Evolutionary conservation across 2,113 vertebrate species (phyloP).

Genomic region (Mesitornis unicolor): DNA sequence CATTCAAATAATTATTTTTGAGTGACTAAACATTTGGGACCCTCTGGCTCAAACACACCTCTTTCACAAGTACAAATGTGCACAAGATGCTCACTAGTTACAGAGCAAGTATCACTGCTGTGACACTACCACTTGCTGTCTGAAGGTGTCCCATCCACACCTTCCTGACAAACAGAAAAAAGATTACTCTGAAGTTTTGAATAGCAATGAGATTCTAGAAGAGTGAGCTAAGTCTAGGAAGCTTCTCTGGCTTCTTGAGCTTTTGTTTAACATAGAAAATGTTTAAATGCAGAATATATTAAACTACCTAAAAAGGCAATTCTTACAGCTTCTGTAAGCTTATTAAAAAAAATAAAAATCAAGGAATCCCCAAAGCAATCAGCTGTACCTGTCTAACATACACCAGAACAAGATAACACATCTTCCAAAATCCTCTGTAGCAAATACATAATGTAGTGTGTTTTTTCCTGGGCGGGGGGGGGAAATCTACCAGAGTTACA

Average conservation of each 20-base stretch:
- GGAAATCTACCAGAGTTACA: neutral
- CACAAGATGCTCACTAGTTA: neutral
- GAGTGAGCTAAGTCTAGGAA: neutral
- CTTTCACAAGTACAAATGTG: neutral
- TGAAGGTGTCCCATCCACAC: rapidly evolving
- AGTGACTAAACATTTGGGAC: neutral
- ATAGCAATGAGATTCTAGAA: neutral
- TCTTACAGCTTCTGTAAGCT: neutral
- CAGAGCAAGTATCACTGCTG: neutral
- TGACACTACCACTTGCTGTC: neutral
- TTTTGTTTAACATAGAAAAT: neutral
- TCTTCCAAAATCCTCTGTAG: neutral
- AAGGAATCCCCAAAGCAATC: neutral
- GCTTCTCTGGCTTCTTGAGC: neutral
- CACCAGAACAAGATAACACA: neutral
- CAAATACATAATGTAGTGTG: neutral
- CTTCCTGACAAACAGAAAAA: neutral
- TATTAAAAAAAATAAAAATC: neutral
- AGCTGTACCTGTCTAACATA: neutral
- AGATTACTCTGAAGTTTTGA: neutral
- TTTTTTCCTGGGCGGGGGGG: rapidly evolving
- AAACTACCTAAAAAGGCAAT: neutral
- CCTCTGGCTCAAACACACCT: neutral
- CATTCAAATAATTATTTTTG: neutral
- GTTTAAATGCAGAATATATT: neutral